These are phyloP conservation scores for Bucco capensis DNA, from an alignment of 2,113 vertebrate species.

Conservation along the genomic window DNA sequence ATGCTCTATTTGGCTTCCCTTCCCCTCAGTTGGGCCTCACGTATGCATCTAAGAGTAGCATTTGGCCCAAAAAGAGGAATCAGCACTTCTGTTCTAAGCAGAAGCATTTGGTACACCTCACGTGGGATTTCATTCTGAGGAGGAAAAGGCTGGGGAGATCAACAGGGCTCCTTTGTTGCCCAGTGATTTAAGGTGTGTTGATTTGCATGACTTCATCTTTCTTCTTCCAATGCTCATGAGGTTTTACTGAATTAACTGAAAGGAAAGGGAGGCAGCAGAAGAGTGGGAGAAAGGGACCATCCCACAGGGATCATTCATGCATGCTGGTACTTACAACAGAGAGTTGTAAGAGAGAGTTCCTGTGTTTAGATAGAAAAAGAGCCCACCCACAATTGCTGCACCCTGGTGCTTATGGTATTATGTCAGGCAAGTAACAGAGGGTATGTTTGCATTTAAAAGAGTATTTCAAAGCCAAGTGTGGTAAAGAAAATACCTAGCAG, in stretches of 20 bases:
- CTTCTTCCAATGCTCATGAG: neutral
- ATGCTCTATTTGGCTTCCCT: neutral
- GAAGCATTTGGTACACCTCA: neutral
- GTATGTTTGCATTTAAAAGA: constrained; percentile 24
- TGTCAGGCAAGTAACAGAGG: neutral
- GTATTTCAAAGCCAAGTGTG: constrained; percentile 34
- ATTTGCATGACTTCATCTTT: constrained; percentile 33
- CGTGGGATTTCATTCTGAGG: neutral
- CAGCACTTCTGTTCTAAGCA: neutral
- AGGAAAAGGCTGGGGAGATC: constrained; percentile 15
- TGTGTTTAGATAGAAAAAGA: constrained; percentile 15
- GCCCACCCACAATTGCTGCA: neutral
- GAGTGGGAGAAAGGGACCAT: neutral
- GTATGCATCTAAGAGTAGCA: neutral
- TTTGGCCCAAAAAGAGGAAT: constrained; percentile 11
- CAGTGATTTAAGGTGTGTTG: constrained; percentile 37
- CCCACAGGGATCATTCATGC: neutral
- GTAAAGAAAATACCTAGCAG: constrained; percentile 41
- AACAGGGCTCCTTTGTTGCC: constrained; percentile 31
- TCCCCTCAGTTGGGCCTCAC: neutral
- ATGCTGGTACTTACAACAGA: neutral
- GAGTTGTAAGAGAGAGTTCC: neutral
- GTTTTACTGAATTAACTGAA: constrained; percentile 18
- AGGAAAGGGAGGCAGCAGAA: neutral
- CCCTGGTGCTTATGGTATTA: neutral